Evolutionary conservation across 2,113 vertebrate species (phyloP), one percentile per base, ranked within the genome.

Genomic region (Callipepla californica): DNA sequence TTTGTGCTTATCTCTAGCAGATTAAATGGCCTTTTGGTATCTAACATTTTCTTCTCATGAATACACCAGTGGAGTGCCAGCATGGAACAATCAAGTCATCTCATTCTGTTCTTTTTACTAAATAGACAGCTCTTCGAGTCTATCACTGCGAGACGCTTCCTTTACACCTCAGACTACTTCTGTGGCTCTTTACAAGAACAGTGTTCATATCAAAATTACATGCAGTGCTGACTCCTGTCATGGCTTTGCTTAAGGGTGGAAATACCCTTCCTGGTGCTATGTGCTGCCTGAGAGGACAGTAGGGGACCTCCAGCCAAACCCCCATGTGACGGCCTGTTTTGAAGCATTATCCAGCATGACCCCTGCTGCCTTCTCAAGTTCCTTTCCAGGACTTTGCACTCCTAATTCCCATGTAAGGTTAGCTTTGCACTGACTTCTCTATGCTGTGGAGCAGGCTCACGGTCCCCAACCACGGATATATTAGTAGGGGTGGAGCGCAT

Each of bases 1-100:
- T 91, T 90, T 58, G 13, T 88, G 44, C 50, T 92, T 83, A 85
- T 95, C 94, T 85, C 30, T 4, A 17, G 75, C 2, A 74, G 93
- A 85, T 95, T 89, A 85, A 85, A 82, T 58, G 81, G 79, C 81
- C 44, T 94, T 89, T 89, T 5, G 2, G 53, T 94, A 55, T 66
- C 85, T 51, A 80, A 47, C 36, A 42, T 73, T 91, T 89, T 77
- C 58, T 85, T 58, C 53, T 85, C 55, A 21, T 80, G 87, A 25
- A 23, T 19, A 44, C 45, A 32, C 48, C 57, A 53, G 42, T 3
- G 47, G 21, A 86, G 72, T 32, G 83, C 76, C 93, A 86, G 84
- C 10, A 3, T 1, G 25, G 28, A 75, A 65, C 1, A 22, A 66
- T 36, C 2, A 40, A 80, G 48, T 26, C 79, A 80, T 57, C 55